These are phyloP conservation scores for Sceloporus undulatus DNA, from an alignment of 2,113 vertebrate genomes.

Conservation along the genomic window DNA sequence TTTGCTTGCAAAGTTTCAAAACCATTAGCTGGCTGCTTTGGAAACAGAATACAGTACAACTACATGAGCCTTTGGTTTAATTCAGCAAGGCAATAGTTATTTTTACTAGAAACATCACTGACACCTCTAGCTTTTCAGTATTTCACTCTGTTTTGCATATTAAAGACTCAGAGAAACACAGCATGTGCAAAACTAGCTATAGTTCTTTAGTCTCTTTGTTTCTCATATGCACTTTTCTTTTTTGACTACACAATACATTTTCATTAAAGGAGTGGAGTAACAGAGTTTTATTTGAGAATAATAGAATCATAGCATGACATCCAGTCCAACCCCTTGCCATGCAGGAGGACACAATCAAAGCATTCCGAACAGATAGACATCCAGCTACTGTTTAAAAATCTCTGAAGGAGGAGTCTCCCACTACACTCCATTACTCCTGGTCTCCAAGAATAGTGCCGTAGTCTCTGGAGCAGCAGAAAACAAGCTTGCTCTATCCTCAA, in stretches of 20 bases:
- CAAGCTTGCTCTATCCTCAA: too few relatives aligned
- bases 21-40: background rate
- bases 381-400: too few relatives aligned
- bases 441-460: too few relatives aligned
- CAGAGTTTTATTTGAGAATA: background rate
- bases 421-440: too few relatives aligned
- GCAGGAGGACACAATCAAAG: background rate
- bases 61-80: background rate
- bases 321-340: too few relatives aligned
- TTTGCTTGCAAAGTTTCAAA: background rate
- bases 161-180: background rate
- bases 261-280: background rate
- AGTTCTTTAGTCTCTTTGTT: background rate
- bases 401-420: too few relatives aligned
- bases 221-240: background rate
- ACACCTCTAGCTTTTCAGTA: background rate
- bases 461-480: too few relatives aligned
- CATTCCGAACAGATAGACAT: too few relatives aligned
- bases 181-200: background rate
- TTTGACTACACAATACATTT: background rate
- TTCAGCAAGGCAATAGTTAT: background rate
- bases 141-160: background rate
- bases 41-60: constrained; percentile 2
- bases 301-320: too few relatives aligned
- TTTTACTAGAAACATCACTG: background rate